Percentiles rank a stretch among this genome's conserved stretches.
phyloP scores from a whole-genome alignment of 2,113 vertebrate species.

The Dolichotis patagonum region DNA sequence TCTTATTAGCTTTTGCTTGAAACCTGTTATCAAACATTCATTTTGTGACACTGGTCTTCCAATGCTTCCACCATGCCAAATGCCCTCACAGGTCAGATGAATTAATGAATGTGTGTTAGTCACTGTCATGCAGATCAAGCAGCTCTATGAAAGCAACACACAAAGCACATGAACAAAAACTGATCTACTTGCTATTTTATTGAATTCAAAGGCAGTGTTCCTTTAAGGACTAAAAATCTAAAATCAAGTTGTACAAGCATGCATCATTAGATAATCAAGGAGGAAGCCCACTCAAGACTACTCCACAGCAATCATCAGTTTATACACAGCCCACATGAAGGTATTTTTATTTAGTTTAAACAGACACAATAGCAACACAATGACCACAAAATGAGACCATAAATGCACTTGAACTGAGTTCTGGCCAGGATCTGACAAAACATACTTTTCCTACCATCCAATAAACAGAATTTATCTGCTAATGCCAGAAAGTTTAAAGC shows the following conservation, averaged over 20 bases:
- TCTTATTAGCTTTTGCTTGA: conserved; percentile 20
- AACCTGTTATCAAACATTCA: neutral
- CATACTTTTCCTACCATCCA: neutral
- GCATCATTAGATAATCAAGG: neutral
- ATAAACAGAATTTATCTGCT: neutral
- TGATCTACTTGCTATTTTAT: conserved; percentile 70
- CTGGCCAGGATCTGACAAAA: neutral
- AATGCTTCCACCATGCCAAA: neutral
- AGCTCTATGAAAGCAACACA: conserved; percentile 71
- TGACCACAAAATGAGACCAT: neutral
- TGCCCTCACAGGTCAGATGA: neutral
- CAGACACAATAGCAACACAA: neutral
- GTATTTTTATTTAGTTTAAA: conserved; percentile 59
- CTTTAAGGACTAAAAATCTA: neutral
- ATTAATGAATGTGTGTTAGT: conserved; percentile 46
- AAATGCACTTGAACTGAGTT: neutral
- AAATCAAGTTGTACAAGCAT: conserved; percentile 44
- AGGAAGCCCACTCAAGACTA: neutral
- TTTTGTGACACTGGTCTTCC: neutral
- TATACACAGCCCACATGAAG: neutral
- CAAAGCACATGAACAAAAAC: conserved; percentile 80
- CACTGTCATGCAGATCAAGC: conserved; percentile 55
- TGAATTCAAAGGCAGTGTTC: conserved; percentile 34
- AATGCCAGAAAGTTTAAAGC: neutral
- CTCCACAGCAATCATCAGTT: neutral